Percentiles rank a stretch among this genome's conserved stretches.
Evolutionary conservation across 2,113 vertebrate species (phyloP).

Genomic region (Rousettus leschenaultii): DNA sequence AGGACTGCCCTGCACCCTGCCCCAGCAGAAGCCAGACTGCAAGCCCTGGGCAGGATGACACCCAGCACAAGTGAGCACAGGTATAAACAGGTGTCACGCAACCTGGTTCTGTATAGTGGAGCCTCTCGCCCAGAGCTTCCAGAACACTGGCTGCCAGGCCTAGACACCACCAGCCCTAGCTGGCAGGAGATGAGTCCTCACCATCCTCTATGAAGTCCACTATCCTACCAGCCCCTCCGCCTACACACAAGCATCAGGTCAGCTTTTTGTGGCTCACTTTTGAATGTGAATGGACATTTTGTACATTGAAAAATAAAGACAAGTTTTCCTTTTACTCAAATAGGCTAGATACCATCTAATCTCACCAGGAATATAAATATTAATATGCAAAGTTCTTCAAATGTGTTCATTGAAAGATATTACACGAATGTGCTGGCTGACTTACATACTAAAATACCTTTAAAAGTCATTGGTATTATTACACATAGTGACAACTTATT

Average conservation of each 20-base stretch:
- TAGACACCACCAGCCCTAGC: background rate
- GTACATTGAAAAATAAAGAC: background rate
- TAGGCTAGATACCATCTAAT: background rate
- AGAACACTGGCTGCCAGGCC: background rate
- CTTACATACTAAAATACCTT: background rate
- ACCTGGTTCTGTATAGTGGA: background rate
- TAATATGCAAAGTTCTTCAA: background rate
- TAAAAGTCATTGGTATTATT: background rate
- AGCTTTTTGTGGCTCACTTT: background rate
- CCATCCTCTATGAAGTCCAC: background rate
- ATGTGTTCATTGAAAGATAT: background rate
- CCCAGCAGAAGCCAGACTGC: background rate
- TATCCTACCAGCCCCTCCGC: background rate
- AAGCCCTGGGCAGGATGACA: background rate
- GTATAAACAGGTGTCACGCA: background rate
- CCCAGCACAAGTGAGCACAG: background rate
- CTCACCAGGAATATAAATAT: background rate
- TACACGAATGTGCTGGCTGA: background rate
- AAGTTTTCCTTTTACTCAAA: background rate
- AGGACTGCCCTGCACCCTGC: fast-evolving
- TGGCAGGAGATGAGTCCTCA: background rate
- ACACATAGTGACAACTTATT: background rate
- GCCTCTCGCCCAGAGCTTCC: background rate
- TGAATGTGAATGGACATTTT: background rate
- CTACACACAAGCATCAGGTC: background rate